These are phyloP conservation scores for Peribatodes rhomboidaria DNA, from an alignment of 2,888 invertebrate genomes.

Conservation along the genomic window DNA sequence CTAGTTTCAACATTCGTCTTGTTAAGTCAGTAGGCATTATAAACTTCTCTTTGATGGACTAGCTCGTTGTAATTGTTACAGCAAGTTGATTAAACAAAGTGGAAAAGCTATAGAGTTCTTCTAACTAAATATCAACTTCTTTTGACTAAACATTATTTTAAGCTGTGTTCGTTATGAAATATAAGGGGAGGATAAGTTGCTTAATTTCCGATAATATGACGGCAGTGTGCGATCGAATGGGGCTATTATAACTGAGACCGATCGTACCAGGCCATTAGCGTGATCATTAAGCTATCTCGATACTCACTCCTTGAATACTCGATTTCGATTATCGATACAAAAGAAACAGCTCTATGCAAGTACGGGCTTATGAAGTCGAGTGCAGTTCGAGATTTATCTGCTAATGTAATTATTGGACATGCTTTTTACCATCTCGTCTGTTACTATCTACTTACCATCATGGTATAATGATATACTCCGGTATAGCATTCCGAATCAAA, in stretches of 20 bases:
- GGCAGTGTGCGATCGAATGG: constrained; percentile 52
- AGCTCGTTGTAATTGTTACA: constrained; percentile 34
- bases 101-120: constrained; percentile 22
- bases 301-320: constrained; percentile 58
- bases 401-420: background rate
- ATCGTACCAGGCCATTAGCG: constrained; percentile 60
- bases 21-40: constrained; percentile 24
- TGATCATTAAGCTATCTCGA: constrained; percentile 66
- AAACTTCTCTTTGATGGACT: constrained; percentile 31
- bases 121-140: no score
- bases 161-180: constrained; percentile 5
- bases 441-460: no score
- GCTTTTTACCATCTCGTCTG: no score
- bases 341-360: constrained; percentile 31
- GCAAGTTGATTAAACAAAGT: constrained; percentile 29
- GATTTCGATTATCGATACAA: constrained; percentile 52
- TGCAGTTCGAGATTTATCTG: constrained; percentile 26
- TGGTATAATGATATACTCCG: no score
- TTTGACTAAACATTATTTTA: constrained; percentile 6
- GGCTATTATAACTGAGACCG: constrained; percentile 61
- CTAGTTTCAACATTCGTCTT: constrained; percentile 31
- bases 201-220: constrained; percentile 23
- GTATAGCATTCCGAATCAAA: no score
- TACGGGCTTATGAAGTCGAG: constrained; percentile 24
- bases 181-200: constrained; percentile 9